These are phyloP conservation scores for Operophtera brumata DNA, from an alignment of 2,888 invertebrate species.

Conservation along the genomic window DNA sequence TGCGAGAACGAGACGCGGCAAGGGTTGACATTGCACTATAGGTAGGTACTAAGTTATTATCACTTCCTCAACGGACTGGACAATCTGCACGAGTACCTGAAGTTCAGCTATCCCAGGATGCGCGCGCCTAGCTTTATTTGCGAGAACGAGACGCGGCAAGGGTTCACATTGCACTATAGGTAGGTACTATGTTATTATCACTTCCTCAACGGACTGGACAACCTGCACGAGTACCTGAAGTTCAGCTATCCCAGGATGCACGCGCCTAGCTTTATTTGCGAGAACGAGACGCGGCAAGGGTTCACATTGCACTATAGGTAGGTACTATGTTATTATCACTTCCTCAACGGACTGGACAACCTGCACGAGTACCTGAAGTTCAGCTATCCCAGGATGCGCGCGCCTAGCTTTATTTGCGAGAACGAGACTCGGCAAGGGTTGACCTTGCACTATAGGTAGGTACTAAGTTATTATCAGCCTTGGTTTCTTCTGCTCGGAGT, in stretches of 20 bases:
- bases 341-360: slow-evolving; percentile 97
- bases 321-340: slow-evolving; percentile 79
- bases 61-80: slow-evolving; percentile 97
- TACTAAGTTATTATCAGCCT: too few species aligned
- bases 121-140: slow-evolving; percentile 98
- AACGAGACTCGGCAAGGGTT: slow-evolving; percentile 96
- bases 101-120: slow-evolving; percentile 95
- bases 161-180: slow-evolving; percentile 95
- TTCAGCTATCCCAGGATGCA: slow-evolving; percentile 95
- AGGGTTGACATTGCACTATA: slow-evolving; percentile 95
- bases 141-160: slow-evolving; percentile 95
- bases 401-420: slow-evolving; percentile 98
- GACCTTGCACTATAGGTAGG: slow-evolving; percentile 91
- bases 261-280: slow-evolving; percentile 98
- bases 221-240: slow-evolving; percentile 97
- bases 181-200: slow-evolving; percentile 59
- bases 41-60: too few species aligned
- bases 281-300: slow-evolving; percentile 95
- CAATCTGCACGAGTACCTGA: slow-evolving; percentile 97
- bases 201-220: slow-evolving; percentile 97
- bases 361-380: slow-evolving; percentile 98
- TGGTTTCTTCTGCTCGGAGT: too few species aligned
- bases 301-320: slow-evolving; percentile 93
- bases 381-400: slow-evolving; percentile 93
- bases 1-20: slow-evolving; percentile 97